Evolutionary conservation across 2,113 vertebrate genomes (phyloP), one percentile per base, ranked within the genome.

Genomic region (Clarias magur): DNA sequence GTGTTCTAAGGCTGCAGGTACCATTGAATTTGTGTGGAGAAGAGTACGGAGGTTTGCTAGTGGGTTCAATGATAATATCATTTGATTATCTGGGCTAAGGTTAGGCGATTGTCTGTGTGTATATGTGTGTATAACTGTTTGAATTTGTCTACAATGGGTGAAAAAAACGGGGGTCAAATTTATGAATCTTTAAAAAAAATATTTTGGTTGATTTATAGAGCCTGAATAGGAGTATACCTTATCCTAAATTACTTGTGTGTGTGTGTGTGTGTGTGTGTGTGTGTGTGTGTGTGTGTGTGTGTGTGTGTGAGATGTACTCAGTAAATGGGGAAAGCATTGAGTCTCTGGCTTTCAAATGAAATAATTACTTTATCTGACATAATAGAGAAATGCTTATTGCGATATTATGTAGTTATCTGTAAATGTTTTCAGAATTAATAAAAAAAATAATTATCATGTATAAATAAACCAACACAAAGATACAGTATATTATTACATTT

Each of bases 401-500:
- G 0, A 15, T 54, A 54, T n/a, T 76, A 53, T 57, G 25, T 79
- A 54, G 54, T 27, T 79, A 2, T 57, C 25, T 79, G 76, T 15
- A 79, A 27, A 79, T 78, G 17, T 70, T 48, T n/a, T 68, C 34
- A 57, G n/a, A 73, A 84, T 9, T 56, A 60, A 48, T 42, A 53
- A 8, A 3, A 19, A 12, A 6, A 16, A n/a, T 8, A 78, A 27
- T 80, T 8, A 80, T 3, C 0, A 0, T 25, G 57, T 67, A 17
- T 75, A 67, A 89, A 85, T 78, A 15, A 76, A 68, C 65, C 5
- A 21, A 30, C 72, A 80, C 59, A 65, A 27, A 75, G 1, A 25
- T 83, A 60, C 62, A 42, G 54, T 70, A 15, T 75, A 85, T 86
- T 67, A 87, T 86, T 86, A 82, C 27, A 54, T 25, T 68, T 85